phyloP scores from a whole-genome alignment of 2,113 vertebrate genomes.

The Psittacula cyanocephala region DNA sequence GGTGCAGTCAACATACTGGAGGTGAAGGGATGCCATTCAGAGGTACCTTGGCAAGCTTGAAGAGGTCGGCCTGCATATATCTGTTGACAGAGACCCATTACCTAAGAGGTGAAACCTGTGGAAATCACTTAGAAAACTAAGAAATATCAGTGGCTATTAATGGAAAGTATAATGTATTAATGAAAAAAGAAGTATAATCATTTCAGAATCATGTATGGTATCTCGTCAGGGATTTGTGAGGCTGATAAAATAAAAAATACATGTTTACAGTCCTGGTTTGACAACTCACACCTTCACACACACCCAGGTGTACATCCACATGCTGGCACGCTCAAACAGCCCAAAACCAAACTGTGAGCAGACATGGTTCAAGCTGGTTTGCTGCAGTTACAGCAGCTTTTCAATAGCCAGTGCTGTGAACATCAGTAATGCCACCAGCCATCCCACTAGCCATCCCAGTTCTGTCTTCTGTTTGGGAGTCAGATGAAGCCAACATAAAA shows the following conservation, averaged over 20 bases:
- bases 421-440: neutral
- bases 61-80: neutral
- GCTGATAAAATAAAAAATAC: neutral
- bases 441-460: neutral
- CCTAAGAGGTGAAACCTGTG: neutral
- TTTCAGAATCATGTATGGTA: neutral
- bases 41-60: neutral
- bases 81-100: neutral
- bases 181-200: neutral
- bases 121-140: neutral
- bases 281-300: neutral
- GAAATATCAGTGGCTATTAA: neutral
- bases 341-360: neutral
- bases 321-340: rapidly evolving
- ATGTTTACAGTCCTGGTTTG: neutral
- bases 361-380: neutral
- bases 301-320: neutral
- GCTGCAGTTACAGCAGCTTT: neutral
- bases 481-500: neutral
- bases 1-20: neutral
- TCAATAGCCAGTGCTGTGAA: neutral
- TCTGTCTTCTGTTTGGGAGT: neutral
- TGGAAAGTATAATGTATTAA: neutral
- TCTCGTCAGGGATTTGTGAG: neutral
- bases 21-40: neutral